Evolutionary conservation across 2,888 invertebrate species (phyloP), one percentile per base, ranked within the genome.

Genomic region (Volucella bombylans): DNA sequence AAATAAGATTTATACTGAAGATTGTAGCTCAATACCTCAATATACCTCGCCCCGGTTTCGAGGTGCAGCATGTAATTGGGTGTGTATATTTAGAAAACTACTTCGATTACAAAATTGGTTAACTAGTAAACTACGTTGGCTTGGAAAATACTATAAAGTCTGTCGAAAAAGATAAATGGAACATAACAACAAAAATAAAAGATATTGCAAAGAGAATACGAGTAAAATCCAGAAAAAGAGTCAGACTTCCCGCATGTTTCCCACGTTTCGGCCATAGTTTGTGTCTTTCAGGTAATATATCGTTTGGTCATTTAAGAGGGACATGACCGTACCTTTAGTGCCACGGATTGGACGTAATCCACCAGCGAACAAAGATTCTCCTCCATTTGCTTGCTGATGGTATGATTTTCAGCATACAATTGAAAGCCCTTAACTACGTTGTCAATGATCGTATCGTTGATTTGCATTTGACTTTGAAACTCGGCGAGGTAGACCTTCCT

Each of bases 221-320:
- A n/a, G 65, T 57, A 59, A 69, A 11, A 52, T 39, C 31, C 2
- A 8, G n/a, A 39, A 31, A 4, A 11, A 8, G 11, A 72, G 87
- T 89, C 87, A 89, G 68, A 88, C 88, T 59, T 89, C 88, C 4
- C 87, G 86, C 43, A 87, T 86, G 18, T 89, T 88, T 59, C 88
- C 88, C 74, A 91, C 90, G 54, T 87, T 90, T 45, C 91, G 89
- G 1, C 92, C 92, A 82, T 91, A 92, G 67, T 92, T 90, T 1
- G 92, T 91, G 74, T 92, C 92, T 43, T 91, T 90, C 43, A 92
- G 87, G 88, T 92, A 92, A 86, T 90, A 89, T 15, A 90, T 88
- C 1, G 90, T 89, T 49, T 89, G 90, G 4, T 90, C 91, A 80
- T 90, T 91, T 12, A 92, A 89, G 8, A 92, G 80, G n/a, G 90